These are phyloP conservation scores for Lycocerus yunnanus DNA, from an alignment of 2,888 invertebrate species.

Conservation along the genomic window DNA sequence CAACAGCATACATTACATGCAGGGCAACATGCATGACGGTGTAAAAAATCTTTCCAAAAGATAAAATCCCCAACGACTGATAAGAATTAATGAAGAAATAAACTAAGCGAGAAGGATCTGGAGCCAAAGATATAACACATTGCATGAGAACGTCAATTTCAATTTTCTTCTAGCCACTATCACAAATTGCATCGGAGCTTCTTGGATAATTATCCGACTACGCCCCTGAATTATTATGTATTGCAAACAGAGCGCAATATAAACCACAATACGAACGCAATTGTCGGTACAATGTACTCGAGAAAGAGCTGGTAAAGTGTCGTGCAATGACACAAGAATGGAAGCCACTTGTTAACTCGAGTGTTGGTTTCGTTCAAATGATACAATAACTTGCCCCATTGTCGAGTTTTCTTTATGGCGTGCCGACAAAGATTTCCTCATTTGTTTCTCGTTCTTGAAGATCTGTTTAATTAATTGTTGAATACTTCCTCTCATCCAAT, in stretches of 20 bases:
- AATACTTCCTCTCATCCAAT: background rate
- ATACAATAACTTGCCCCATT: slow-evolving; percentile 16
- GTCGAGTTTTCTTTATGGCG: slow-evolving; percentile 16
- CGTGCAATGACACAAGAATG: slow-evolving; percentile 20
- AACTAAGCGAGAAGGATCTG: background rate
- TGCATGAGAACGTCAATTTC: background rate
- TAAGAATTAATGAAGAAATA: background rate
- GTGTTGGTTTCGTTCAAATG: slow-evolving; percentile 16
- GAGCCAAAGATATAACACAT: background rate
- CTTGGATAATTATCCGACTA: background rate
- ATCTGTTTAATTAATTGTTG: slow-evolving; percentile 17
- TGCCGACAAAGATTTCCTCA: slow-evolving; percentile 20
- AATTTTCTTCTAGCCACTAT: background rate
- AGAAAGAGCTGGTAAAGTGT: slow-evolving; percentile 12
- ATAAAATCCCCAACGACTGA: background rate
- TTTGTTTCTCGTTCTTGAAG: slow-evolving; percentile 9
- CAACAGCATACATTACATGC: background rate
- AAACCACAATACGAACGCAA: slow-evolving; percentile 1
- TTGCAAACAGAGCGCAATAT: background rate
- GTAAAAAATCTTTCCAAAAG: background rate
- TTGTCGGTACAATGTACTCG: slow-evolving; percentile 3
- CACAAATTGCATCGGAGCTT: background rate
- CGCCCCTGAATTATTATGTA: background rate
- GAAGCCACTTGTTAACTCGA: slow-evolving; percentile 13
- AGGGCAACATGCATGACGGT: background rate